Conservation (phyloP, 2,113 vertebrate species). For the Microcebus ravelobensis region DNA sequence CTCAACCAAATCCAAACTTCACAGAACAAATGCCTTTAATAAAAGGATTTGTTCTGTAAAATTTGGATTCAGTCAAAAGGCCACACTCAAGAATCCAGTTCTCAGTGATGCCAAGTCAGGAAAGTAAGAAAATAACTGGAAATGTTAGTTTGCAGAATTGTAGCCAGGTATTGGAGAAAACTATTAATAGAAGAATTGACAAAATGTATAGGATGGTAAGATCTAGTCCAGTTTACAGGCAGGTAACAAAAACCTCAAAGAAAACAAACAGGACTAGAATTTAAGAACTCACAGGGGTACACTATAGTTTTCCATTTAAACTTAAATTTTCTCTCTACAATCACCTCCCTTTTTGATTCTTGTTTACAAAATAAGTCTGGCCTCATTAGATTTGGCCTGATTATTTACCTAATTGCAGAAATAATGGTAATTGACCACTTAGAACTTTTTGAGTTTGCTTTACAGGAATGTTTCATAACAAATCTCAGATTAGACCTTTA, state of each 20-base stretch:
- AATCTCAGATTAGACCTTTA: constrained; percentile 19
- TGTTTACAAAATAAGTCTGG: constrained; percentile 6
- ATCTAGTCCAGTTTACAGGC: neutral
- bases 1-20: no score
- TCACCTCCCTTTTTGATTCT: constrained; percentile 1
- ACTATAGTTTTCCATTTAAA: neutral
- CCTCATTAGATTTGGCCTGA: neutral
- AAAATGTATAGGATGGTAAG: neutral
- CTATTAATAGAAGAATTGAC: neutral
- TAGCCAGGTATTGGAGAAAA: constrained; percentile 12
- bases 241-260: neutral
- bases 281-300: neutral
- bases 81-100: neutral
- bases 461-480: neutral
- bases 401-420: neutral
- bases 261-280: neutral
- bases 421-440: neutral
- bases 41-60: no score
- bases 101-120: neutral
- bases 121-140: neutral
- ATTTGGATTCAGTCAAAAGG: no score
- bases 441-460: neutral
- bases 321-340: neutral
- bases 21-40: no score
- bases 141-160: neutral